These are phyloP conservation scores for Dasyornis broadbenti DNA, from an alignment of 2,113 vertebrate species.

Conservation along the genomic window DNA sequence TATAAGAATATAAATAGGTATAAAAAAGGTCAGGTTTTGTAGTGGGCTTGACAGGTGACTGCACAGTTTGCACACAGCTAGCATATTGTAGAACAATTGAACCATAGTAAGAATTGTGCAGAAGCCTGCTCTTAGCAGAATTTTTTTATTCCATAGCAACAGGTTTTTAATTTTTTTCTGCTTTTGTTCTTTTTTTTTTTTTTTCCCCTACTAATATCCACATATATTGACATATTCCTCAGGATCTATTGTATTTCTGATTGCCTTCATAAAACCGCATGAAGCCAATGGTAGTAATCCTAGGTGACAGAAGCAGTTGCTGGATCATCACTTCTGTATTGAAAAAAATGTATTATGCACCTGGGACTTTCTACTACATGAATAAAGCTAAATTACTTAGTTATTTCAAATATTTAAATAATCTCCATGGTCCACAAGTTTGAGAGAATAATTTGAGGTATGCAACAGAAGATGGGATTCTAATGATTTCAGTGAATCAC, in stretches of 20 bases:
- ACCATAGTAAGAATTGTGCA: not conserved
- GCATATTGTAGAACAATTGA: not conserved
- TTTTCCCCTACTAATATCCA: not conserved
- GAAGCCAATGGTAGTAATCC: not conserved
- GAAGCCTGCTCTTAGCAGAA: not conserved
- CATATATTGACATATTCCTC: not conserved
- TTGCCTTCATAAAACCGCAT: not conserved
- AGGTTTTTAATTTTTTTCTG: not conserved
- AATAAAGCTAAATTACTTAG: not conserved
- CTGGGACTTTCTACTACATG: not conserved
- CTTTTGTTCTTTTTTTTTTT: not conserved
- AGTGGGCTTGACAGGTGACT: not conserved
- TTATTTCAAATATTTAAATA: not conserved
- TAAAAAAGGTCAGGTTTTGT: not conserved
- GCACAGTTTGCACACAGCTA: not conserved
- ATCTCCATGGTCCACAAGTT: not conserved
- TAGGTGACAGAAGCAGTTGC: not conserved
- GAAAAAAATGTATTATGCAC: not conserved
- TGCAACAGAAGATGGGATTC: not conserved
- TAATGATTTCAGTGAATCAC: not conserved
- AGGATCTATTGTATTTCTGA: not conserved
- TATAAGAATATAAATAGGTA: not conserved
- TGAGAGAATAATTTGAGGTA: not conserved
- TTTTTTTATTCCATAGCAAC: fast-evolving
- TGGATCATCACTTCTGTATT: not conserved